Evolutionary conservation across 2,888 invertebrate genomes (phyloP).

Genomic region (Liodrosophila aerea): DNA sequence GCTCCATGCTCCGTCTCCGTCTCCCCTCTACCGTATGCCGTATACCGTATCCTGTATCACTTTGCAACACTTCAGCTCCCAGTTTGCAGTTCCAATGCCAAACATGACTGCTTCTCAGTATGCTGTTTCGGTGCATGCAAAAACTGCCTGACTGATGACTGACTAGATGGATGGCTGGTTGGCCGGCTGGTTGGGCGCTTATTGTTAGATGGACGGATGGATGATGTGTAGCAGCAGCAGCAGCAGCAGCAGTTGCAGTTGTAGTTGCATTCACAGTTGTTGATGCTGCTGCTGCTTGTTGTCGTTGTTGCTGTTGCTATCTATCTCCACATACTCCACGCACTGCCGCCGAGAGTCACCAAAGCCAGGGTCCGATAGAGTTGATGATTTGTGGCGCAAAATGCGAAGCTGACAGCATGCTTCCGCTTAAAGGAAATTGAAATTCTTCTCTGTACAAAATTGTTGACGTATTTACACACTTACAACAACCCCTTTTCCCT

Average conservation of each 20-base stretch:
- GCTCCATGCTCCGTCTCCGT: neutral
- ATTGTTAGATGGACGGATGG: constrained; percentile 75
- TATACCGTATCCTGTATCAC: neutral
- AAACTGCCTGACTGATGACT: constrained; percentile 62
- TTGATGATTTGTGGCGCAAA: constrained; percentile 77
- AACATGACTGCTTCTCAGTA: constrained; percentile 35
- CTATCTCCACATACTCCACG: constrained; percentile 50
- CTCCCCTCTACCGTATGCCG: neutral
- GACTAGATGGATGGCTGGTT: constrained; percentile 55
- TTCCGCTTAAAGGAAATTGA: constrained; percentile 78
- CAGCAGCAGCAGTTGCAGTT: constrained; percentile 11
- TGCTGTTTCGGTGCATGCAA: constrained; percentile 41
- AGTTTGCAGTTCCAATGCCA: constrained; percentile 27
- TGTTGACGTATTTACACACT: constrained; percentile 71
- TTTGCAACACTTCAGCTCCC: constrained; percentile 4
- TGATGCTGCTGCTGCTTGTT: constrained; percentile 24
- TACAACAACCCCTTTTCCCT: constrained; percentile 18
- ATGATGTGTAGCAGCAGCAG: constrained; percentile 23
- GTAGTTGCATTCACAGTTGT: constrained; percentile 7
- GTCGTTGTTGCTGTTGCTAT: constrained; percentile 56
- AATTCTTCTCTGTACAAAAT: constrained; percentile 76
- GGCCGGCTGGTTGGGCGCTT: constrained; percentile 59
- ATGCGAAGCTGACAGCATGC: constrained; percentile 66
- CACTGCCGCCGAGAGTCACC: constrained; percentile 33
- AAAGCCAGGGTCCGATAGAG: constrained; percentile 61